These are phyloP conservation scores for Chaunax sp. DNA, from an alignment of 2,797 vertebrate genomes.

Conservation along the genomic window DNA sequence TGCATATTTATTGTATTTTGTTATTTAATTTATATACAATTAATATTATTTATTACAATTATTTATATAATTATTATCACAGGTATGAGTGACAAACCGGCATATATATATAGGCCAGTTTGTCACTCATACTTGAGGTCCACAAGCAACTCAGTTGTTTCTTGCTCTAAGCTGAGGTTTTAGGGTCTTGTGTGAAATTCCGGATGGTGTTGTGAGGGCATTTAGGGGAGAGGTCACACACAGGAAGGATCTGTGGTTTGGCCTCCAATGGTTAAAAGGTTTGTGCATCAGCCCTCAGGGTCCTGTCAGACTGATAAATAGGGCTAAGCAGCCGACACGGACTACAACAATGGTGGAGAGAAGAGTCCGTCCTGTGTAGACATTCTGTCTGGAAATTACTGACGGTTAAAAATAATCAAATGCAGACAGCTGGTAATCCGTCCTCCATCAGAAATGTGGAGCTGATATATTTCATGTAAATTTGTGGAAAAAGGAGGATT, in stretches of 20 bases:
- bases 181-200: slow-evolving; percentile 78
- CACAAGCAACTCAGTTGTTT: slow-evolving; percentile 52
- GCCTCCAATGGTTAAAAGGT: slow-evolving; percentile 33
- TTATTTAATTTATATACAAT: too few species aligned
- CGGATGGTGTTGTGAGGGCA: slow-evolving; percentile 66
- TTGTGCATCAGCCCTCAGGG: slow-evolving; percentile 30
- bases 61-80: too few species aligned
- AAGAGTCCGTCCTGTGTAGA: slow-evolving; percentile 38
- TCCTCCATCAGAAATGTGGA: slow-evolving; percentile 7
- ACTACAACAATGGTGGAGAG: slow-evolving; percentile 27
- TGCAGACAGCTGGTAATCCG: background rate
- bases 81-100: too few species aligned
- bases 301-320: slow-evolving; percentile 53
- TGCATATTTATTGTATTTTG: too few species aligned
- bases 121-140: slow-evolving; percentile 44
- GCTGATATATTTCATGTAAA: slow-evolving; percentile 8
- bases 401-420: slow-evolving; percentile 20
- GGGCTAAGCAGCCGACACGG: slow-evolving; percentile 27
- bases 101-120: too few species aligned
- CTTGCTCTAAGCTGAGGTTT: slow-evolving; percentile 18
- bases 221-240: slow-evolving; percentile 59
- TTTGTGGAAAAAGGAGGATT: background rate
- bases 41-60: too few species aligned
- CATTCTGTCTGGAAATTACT: slow-evolving; percentile 30
- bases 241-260: slow-evolving; percentile 39